Evolutionary conservation across 35 echinoderm and acorn worm species (phyloP).

Genomic region (Acanthaster planci): DNA sequence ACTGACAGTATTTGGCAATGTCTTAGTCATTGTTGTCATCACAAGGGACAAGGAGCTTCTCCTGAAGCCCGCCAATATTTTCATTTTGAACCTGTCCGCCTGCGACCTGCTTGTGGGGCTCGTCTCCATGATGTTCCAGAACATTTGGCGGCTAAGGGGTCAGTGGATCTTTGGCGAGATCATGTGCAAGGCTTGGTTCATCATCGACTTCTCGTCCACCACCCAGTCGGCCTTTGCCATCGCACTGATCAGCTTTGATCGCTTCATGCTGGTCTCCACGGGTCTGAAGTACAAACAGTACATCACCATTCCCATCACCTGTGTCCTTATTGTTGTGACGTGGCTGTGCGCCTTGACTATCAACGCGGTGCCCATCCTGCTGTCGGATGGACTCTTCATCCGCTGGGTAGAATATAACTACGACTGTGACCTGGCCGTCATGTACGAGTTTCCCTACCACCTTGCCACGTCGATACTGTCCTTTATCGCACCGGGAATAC

Average conservation of each 20-base stretch:
- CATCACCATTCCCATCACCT: not conserved
- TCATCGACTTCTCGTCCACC: conserved; percentile 32
- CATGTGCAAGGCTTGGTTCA: conserved; percentile 33
- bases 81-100: conserved; percentile 36
- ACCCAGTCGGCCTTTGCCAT: conserved; percentile 41
- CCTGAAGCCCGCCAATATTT: conserved; percentile 29
- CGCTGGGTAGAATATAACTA: not conserved
- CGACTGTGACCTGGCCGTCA: conserved; percentile 25
- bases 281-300: conserved; percentile 47
- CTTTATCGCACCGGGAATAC: conserved; percentile 13
- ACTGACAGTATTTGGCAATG: conserved; percentile 24
- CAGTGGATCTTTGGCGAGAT: conserved; percentile 25
- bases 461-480: not conserved
- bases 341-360: conserved; percentile 1
- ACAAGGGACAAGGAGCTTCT: conserved; percentile 14
- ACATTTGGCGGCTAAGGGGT: not conserved
- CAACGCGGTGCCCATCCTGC: conserved; percentile 6
- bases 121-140: conserved; percentile 30
- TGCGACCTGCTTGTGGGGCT: conserved; percentile 38
- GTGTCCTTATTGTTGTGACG: not conserved
- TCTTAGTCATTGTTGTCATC: conserved; percentile 16
- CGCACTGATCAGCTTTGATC: conserved; percentile 30
- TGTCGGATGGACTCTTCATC: conserved; percentile 12
- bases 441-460: conserved; percentile 6
- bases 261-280: conserved; percentile 37